These are phyloP conservation scores for Parapristionchus giblindavisi DNA, from an alignment of 2,888 invertebrate species.

Conservation along the genomic window DNA sequence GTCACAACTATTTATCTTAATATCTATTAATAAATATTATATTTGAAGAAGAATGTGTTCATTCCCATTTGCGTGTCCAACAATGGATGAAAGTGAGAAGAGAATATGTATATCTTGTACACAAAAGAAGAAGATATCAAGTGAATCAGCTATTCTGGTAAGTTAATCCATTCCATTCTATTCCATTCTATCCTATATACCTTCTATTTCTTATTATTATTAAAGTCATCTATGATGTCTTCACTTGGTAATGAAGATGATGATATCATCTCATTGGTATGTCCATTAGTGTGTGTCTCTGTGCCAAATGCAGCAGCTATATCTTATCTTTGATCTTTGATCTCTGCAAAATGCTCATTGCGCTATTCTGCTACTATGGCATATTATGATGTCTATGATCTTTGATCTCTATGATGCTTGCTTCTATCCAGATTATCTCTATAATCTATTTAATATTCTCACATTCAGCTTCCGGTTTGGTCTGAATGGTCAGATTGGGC, in stretches of 20 bases:
- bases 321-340: too few species aligned
- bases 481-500: constrained; percentile 65
- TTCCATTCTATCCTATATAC: neutral
- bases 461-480: constrained; percentile 54
- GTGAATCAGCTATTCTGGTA: neutral
- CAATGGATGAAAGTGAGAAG: constrained; percentile 34
- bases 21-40: neutral
- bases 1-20: neutral
- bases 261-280: too few species aligned
- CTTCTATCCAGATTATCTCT: neutral
- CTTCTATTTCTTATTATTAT: too few species aligned
- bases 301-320: too few species aligned
- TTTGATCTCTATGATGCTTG: neutral
- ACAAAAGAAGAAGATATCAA: neutral
- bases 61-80: constrained; percentile 37
- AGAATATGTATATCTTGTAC: neutral
- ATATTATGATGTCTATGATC: neutral
- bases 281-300: too few species aligned
- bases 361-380: neutral
- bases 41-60: constrained; percentile 32
- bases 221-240: too few species aligned
- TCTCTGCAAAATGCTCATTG: too few species aligned
- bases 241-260: too few species aligned
- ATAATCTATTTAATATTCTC: neutral
- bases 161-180: neutral